Evolutionary conservation across 2,888 invertebrate genomes (phyloP).

Genomic region (Anthoptus insignis): DNA sequence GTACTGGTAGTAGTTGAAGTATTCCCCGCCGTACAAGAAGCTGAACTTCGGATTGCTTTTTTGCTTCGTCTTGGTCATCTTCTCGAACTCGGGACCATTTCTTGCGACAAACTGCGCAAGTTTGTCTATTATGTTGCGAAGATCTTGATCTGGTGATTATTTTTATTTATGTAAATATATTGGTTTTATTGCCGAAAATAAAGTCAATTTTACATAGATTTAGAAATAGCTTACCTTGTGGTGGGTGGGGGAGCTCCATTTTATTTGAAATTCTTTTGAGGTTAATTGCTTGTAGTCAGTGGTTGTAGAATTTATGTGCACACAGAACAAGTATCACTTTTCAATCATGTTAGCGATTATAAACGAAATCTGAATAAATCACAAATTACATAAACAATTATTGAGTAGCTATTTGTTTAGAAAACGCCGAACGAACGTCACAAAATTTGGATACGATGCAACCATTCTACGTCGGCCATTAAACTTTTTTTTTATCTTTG

Average conservation of each 20-base stretch:
- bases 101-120: constrained; percentile 99
- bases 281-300: constrained; percentile 58
- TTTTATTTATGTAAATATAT: neutral
- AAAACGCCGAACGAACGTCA: constrained; percentile 24
- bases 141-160: constrained; percentile 93
- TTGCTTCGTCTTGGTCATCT: constrained; percentile 99
- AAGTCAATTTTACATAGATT: neutral
- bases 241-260: constrained; percentile 87
- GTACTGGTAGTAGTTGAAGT: constrained; percentile 98
- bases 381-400: neutral
- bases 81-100: constrained; percentile 99
- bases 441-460: constrained; percentile 17
- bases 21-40: constrained; percentile 98
- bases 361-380: neutral
- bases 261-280: constrained; percentile 64
- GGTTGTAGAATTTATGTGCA: neutral
- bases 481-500: constrained; percentile 10
- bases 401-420: constrained; percentile 2
- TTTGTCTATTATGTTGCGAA: constrained; percentile 99
- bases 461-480: constrained; percentile 28
- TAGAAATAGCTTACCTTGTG: constrained; percentile 83
- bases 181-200: neutral
- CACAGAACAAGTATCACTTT: constrained; percentile 14
- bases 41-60: constrained; percentile 99
- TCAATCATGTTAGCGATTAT: constrained; percentile 14